Conservation (phyloP, 2,888 invertebrate genomes). For the Chaitophorus viminalis region DNA sequence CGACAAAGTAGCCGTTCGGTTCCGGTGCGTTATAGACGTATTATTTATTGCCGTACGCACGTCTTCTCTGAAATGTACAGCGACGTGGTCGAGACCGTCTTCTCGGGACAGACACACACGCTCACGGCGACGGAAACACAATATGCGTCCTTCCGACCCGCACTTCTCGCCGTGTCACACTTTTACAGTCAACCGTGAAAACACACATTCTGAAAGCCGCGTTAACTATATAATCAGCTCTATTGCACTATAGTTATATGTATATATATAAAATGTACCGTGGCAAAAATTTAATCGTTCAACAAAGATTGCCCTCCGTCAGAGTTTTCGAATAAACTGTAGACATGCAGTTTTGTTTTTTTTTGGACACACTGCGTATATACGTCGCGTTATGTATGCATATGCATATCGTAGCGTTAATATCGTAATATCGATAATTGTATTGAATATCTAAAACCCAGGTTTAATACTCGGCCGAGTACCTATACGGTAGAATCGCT, state of each 20-base stretch:
- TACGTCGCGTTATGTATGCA: too few relatives aligned
- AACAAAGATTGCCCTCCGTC: neutral
- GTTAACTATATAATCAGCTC: neutral
- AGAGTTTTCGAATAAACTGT: neutral
- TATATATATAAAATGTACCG: neutral
- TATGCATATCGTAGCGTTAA: too few relatives aligned
- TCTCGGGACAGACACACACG: neutral
- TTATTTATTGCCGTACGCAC: neutral
- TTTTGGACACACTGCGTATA: too few relatives aligned
- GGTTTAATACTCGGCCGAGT: too few relatives aligned
- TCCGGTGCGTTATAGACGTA: neutral
- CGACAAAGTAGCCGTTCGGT: neutral
- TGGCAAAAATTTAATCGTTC: neutral
- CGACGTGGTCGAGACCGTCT: neutral
- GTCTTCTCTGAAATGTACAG: neutral
- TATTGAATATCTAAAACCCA: too few relatives aligned
- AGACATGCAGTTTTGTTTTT: neutral
- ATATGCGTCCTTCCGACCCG: neutral
- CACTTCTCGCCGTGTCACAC: neutral
- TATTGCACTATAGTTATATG: neutral
- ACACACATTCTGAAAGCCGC: neutral
- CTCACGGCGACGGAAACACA: neutral
- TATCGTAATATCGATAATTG: too few relatives aligned
- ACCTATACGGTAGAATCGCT: too few relatives aligned
- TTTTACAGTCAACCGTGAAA: neutral